A percentile compares a stretch with the other conserved stretches of the same genome.
phyloP scores from a whole-genome alignment of 2,888 invertebrate species.

The Tillus elongatus region DNA sequence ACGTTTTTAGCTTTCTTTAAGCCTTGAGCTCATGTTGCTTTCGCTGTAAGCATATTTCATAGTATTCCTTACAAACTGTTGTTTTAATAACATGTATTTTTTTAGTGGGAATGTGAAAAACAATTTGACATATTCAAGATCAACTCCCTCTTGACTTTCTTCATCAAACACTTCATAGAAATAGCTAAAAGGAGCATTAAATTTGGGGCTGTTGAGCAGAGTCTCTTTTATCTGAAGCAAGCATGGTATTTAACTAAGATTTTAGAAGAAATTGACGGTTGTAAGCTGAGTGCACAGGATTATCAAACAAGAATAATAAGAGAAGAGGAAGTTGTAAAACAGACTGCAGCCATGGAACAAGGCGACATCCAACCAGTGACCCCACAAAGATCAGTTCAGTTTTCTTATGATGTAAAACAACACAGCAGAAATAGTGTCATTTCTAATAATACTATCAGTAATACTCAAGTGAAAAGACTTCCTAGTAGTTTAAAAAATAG shows the following conservation, averaged over 20 bases:
- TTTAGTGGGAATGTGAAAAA: constrained; percentile 35
- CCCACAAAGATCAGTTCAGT: constrained; percentile 20
- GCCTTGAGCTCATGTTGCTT: no score
- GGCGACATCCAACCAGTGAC: constrained; percentile 19
- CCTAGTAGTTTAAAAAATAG: no score
- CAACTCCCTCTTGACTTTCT: constrained; percentile 55
- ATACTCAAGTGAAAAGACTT: no score
- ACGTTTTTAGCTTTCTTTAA: no score
- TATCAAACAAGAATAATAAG: constrained; percentile 49
- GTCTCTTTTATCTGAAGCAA: constrained; percentile 61
- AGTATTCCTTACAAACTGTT: no score
- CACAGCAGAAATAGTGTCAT: constrained; percentile 20
- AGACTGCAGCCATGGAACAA: constrained; percentile 37
- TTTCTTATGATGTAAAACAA: constrained; percentile 17
- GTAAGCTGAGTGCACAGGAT: constrained; percentile 47
- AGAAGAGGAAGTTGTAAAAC: constrained; percentile 44
- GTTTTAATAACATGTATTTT: constrained; percentile 13
- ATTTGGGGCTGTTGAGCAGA: constrained; percentile 52
- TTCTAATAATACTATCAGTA: no score
- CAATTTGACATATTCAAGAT: constrained; percentile 50
- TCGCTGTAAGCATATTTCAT: no score
- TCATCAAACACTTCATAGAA: constrained; percentile 61
- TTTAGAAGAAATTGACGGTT: constrained; percentile 48
- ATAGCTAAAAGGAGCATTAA: constrained; percentile 58
- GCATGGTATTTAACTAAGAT: constrained; percentile 56